These are phyloP conservation scores for Pocota personata DNA, from an alignment of 2,888 invertebrate genomes.

Conservation along the genomic window DNA sequence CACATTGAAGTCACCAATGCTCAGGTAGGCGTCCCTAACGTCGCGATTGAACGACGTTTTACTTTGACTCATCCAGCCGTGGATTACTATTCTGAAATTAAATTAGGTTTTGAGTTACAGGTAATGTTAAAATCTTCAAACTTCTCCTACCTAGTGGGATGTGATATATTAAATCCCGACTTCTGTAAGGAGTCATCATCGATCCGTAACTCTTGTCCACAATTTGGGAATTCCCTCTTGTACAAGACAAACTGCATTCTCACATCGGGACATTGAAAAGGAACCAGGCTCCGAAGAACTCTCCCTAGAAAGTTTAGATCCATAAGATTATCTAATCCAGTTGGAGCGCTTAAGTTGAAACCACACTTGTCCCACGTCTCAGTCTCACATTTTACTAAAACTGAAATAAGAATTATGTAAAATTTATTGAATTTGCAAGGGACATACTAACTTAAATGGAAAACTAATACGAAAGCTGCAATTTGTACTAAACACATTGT, in stretches of 20 bases:
- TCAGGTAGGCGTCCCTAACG: constrained; percentile 80
- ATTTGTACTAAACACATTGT: not conserved
- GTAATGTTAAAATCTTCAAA: not conserved
- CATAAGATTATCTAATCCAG: constrained; percentile 76
- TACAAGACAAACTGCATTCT: constrained; percentile 80
- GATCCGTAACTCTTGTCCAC: constrained; percentile 78
- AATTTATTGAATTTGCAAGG: too few relatives aligned
- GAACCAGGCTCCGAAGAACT: constrained; percentile 78
- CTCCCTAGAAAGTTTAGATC: constrained; percentile 79
- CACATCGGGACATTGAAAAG: constrained; percentile 76
- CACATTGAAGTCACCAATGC: constrained; percentile 80
- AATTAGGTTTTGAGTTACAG: not conserved
- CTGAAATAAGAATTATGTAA: too few relatives aligned
- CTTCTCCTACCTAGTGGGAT: constrained; percentile 78
- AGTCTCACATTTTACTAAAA: not conserved
- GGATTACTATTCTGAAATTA: constrained; percentile 79
- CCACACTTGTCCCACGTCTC: constrained; percentile 75
- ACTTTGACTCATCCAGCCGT: constrained; percentile 82
- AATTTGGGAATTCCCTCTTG: constrained; percentile 79
- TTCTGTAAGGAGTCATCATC: constrained; percentile 76
- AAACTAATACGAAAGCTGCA: constrained; percentile 21
- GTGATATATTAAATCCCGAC: constrained; percentile 79
- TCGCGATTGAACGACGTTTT: constrained; percentile 79
- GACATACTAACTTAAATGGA: too few relatives aligned
- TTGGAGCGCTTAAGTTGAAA: constrained; percentile 76